These are phyloP conservation scores for Xiphorhynchus erythropygius DNA, from an alignment of 2,797 vertebrate species.

Conservation along the genomic window DNA sequence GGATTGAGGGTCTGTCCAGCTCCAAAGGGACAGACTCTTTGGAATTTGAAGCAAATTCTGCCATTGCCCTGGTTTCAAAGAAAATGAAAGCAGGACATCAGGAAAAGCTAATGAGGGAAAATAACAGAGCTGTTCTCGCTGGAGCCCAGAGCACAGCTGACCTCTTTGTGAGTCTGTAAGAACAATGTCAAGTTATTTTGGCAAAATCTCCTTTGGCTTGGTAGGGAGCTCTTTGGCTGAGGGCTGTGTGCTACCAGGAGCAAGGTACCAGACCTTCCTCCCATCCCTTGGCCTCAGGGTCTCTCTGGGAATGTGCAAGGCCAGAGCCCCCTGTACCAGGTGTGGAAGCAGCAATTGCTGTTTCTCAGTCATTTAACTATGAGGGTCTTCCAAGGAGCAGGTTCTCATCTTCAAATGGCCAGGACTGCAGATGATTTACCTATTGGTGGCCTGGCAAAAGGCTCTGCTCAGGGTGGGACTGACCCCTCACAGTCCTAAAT, in stretches of 20 bases:
- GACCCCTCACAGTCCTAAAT: neutral
- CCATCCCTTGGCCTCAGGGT: neutral
- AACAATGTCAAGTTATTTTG: neutral
- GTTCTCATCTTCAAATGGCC: neutral
- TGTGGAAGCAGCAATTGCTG: neutral
- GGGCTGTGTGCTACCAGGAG: neutral
- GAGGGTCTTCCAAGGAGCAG: neutral
- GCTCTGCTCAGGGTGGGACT: neutral
- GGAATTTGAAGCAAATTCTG: neutral
- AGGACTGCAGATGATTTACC: neutral
- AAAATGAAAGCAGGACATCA: neutral
- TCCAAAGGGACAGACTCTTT: neutral
- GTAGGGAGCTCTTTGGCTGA: neutral
- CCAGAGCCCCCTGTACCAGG: neutral
- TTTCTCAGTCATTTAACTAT: neutral
- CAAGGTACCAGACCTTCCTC: neutral
- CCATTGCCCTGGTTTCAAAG: slow-evolving; percentile 16
- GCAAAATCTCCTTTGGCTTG: neutral
- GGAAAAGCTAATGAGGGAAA: slow-evolving; percentile 29
- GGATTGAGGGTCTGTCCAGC: neutral
- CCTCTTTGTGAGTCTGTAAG: neutral
- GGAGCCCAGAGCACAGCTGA: neutral
- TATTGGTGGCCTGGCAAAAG: neutral
- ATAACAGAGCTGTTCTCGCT: neutral
- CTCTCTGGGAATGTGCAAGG: neutral